Evolutionary conservation across 1,140 invertebrate species (phyloP).

Genomic region (Metaphire vulgaris): DNA sequence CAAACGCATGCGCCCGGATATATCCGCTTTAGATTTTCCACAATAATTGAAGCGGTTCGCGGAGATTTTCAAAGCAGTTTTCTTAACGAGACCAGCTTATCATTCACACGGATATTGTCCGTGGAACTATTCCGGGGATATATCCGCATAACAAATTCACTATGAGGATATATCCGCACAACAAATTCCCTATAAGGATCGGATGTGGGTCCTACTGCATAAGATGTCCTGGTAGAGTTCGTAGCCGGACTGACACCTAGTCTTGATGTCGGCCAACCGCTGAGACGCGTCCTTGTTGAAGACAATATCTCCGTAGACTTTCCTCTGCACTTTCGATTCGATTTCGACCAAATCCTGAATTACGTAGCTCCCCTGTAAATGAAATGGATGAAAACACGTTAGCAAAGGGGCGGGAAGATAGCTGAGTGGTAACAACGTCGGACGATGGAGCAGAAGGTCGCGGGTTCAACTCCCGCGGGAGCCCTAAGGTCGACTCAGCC

Average conservation of each 20-base stretch:
- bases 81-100: not conserved
- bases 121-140: not conserved
- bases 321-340: not conserved
- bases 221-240: not conserved
- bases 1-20: too few relatives aligned
- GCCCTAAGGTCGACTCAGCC: too few relatives aligned
- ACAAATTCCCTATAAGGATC: too few relatives aligned
- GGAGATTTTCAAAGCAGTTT: not conserved
- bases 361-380: not conserved
- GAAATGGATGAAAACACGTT: too few relatives aligned
- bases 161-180: too few relatives aligned
- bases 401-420: too few relatives aligned
- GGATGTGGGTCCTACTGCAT: not conserved
- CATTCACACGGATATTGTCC: not conserved
- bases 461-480: too few relatives aligned
- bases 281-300: not conserved
- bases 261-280: not conserved
- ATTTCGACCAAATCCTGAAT: not conserved
- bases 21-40: too few relatives aligned
- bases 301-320: not conserved
- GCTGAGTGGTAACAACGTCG: too few relatives aligned
- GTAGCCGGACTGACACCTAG: not conserved
- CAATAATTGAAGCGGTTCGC: not conserved
- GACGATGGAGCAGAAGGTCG: too few relatives aligned
- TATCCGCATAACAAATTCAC: too few relatives aligned